These are phyloP conservation scores for Sorex araneus DNA, from an alignment of 2,113 vertebrate species.

Conservation along the genomic window DNA sequence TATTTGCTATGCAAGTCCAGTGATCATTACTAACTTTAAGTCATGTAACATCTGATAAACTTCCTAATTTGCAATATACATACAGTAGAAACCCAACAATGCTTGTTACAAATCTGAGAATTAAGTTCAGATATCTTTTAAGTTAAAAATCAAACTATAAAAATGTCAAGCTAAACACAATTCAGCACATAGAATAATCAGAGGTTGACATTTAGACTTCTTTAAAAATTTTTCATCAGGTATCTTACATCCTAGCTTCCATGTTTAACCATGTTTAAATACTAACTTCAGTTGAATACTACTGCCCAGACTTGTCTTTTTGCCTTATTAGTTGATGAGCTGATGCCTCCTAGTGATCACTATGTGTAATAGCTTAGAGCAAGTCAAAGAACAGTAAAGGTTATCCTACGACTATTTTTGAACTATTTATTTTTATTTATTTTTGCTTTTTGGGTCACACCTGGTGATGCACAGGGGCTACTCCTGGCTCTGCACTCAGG, in stretches of 20 bases:
- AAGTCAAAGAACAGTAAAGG: background rate
- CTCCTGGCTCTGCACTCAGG: too few relatives aligned
- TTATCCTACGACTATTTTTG: background rate
- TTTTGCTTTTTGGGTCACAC: too few relatives aligned
- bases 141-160: background rate
- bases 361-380: conserved; percentile 60
- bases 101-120: background rate
- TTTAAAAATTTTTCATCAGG: too few relatives aligned
- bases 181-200: background rate
- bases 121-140: background rate
- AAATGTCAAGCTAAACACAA: background rate
- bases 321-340: conserved; percentile 3
- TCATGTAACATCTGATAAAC: background rate
- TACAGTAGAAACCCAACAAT: background rate
- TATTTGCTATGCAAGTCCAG: background rate
- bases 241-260: background rate
- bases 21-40: conserved; percentile 34
- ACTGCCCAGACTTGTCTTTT: background rate
- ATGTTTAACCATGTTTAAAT: background rate
- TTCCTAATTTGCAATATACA: background rate
- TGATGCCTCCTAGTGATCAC: conserved; percentile 85
- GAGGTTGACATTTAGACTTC: background rate
- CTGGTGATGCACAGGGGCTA: too few relatives aligned
- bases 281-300: background rate
- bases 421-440: too few relatives aligned